These are phyloP conservation scores for Stegodyphus dumicola DNA, from an alignment of 1,140 invertebrate species.

Conservation along the genomic window DNA sequence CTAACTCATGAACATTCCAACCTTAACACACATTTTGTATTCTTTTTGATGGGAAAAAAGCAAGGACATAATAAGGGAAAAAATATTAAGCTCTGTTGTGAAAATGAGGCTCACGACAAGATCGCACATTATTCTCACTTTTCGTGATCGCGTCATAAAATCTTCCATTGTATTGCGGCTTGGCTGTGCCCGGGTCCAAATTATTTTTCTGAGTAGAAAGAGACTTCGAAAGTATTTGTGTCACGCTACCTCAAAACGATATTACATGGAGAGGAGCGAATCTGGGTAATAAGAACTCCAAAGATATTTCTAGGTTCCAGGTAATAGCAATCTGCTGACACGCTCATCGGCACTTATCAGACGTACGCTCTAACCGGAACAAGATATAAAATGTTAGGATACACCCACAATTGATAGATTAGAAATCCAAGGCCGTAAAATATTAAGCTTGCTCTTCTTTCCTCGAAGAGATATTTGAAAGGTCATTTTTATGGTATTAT, in stretches of 20 bases:
- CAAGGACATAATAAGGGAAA: neutral
- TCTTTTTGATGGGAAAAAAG: no score
- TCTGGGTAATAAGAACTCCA: constrained; percentile 34
- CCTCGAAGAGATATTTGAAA: no score
- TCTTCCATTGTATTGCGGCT: constrained; percentile 25
- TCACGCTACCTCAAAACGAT: constrained; percentile 33
- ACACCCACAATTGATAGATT: constrained; percentile 22
- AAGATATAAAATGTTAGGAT: neutral
- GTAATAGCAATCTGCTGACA: constrained; percentile 30
- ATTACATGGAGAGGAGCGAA: constrained; percentile 31
- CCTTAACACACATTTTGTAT: no score
- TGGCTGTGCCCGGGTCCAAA: constrained; percentile 6
- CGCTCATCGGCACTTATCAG: constrained; percentile 33
- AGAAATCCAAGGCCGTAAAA: neutral
- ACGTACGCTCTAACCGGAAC: neutral
- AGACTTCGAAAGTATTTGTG: constrained; percentile 45
- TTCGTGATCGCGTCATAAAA: constrained; percentile 37
- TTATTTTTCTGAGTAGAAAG: constrained; percentile 32
- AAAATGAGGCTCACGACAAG: constrained; percentile 11
- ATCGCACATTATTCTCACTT: constrained; percentile 6
- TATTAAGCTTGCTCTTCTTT: neutral
- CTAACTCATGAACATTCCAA: no score
- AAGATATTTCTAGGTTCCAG: constrained; percentile 31
- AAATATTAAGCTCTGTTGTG: neutral
- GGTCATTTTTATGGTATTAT: no score